These are phyloP conservation scores for Oostethus manadensis DNA, from an alignment of 2,113 vertebrate species.

Conservation along the genomic window DNA sequence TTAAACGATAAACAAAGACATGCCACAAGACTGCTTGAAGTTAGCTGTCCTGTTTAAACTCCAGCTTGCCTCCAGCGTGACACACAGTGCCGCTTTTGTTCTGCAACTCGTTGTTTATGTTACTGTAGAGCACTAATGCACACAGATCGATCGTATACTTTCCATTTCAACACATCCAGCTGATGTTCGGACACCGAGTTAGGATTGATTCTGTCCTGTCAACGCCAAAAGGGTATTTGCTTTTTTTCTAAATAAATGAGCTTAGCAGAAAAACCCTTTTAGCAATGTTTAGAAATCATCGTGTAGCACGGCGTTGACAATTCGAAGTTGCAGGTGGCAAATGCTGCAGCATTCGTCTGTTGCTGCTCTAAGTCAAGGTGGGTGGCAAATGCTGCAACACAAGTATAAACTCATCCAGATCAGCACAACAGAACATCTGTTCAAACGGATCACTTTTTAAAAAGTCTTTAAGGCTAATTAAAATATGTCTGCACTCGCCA, in stretches of 20 bases:
- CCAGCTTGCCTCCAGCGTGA: conserved; percentile 33
- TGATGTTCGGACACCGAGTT: conserved; percentile 56
- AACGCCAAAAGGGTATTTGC: conserved; percentile 46
- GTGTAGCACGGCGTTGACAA: conserved; percentile 27
- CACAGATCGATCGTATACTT: conserved; percentile 69
- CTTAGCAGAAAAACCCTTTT: conserved; percentile 27
- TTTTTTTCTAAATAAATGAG: conserved; percentile 38
- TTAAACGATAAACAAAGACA: conserved; percentile 62
- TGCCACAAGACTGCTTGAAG: conserved; percentile 48
- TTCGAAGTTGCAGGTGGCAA: conserved; percentile 27
- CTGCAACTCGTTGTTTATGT: conserved; percentile 62
- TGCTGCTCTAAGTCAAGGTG: conserved; percentile 18
- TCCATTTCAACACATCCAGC: conserved; percentile 65
- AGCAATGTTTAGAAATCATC: conserved; percentile 19
- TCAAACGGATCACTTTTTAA: conserved; percentile 28
- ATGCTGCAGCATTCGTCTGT: neutral
- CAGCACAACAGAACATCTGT: conserved; percentile 40
- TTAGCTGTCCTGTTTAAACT: conserved; percentile 47
- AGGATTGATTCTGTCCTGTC: conserved; percentile 60
- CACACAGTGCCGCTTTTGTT: conserved; percentile 62
- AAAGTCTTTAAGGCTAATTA: conserved; percentile 9
- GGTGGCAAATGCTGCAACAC: conserved; percentile 13
- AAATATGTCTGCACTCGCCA: conserved; percentile 3
- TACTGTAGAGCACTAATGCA: conserved; percentile 64
- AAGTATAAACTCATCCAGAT: conserved; percentile 23